phyloP scores from a whole-genome alignment of 1,140 invertebrate species.

The Aphaenogaster floridana region DNA sequence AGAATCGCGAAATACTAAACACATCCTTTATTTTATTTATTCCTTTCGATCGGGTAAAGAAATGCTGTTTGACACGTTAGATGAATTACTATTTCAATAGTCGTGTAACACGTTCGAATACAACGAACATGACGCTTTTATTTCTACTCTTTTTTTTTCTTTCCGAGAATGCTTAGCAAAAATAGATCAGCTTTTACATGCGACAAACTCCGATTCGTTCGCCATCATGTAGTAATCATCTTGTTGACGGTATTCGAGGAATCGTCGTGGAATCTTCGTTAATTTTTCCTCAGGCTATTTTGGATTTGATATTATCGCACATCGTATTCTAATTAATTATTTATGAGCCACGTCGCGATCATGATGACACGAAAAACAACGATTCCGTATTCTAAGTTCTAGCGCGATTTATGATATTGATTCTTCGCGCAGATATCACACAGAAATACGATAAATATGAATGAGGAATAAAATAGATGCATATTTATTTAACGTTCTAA shows the following conservation, averaged over 20 bases:
- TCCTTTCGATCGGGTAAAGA: constrained; percentile 32
- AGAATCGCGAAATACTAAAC: constrained; percentile 59
- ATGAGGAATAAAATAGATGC: neutral
- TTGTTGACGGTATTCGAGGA: neutral
- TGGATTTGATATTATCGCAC: neutral
- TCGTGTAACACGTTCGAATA: neutral
- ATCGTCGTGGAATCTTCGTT: neutral
- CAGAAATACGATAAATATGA: neutral
- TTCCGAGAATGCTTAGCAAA: neutral
- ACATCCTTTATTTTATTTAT: constrained; percentile 52
- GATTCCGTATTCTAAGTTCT: neutral
- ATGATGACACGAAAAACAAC: neutral
- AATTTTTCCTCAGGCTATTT: too few species aligned
- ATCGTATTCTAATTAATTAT: neutral
- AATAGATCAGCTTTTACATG: neutral
- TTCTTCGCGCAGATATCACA: neutral
- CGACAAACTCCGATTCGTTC: constrained; percentile 2
- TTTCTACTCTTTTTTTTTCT: neutral
- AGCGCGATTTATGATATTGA: neutral
- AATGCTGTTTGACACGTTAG: constrained; percentile 28
- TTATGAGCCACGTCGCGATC: neutral
- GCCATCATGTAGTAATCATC: neutral
- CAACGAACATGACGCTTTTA: neutral
- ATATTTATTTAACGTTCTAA: neutral
- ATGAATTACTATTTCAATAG: constrained; percentile 40